phyloP scores from a whole-genome alignment of 2,797 vertebrate genomes.

The Hoplostethus mediterraneus region DNA sequence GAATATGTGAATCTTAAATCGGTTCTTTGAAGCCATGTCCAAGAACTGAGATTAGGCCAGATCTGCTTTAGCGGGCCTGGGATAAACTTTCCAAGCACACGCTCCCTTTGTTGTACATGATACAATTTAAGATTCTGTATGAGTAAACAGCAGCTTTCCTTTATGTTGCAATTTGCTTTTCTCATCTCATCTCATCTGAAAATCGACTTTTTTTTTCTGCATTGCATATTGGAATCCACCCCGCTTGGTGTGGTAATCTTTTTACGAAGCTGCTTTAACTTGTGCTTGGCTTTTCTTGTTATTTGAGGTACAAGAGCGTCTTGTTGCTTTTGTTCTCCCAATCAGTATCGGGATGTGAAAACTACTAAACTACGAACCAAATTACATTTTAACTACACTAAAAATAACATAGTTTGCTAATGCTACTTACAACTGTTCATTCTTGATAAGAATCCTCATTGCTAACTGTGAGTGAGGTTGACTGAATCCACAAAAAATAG shows the following conservation, averaged over 20 bases:
- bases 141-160: constrained; percentile 25
- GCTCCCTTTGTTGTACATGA: constrained; percentile 24
- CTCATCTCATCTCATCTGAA: constrained; percentile 23
- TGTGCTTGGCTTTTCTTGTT: constrained; percentile 32
- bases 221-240: constrained; percentile 34
- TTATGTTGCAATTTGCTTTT: constrained; percentile 33
- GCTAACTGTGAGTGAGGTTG: not conserved
- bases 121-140: constrained; percentile 20
- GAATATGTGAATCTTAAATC: constrained; percentile 51
- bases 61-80: constrained; percentile 28
- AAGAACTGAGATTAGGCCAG: constrained; percentile 43
- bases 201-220: constrained; percentile 49
- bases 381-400: constrained; percentile 20
- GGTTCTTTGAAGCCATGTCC: constrained; percentile 44
- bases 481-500: not conserved
- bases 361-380: constrained; percentile 8
- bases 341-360: constrained; percentile 41
- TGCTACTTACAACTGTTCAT: not conserved
- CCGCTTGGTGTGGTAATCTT: constrained; percentile 51
- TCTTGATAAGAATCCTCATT: not conserved
- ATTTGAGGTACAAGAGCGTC: constrained; percentile 39
- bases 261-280: constrained; percentile 59
- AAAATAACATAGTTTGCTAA: not conserved
- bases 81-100: constrained; percentile 43
- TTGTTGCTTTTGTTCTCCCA: constrained; percentile 38